phyloP scores from a whole-genome alignment of 2,797 vertebrate genomes.

The Hippopotamyrus pictus region DNA sequence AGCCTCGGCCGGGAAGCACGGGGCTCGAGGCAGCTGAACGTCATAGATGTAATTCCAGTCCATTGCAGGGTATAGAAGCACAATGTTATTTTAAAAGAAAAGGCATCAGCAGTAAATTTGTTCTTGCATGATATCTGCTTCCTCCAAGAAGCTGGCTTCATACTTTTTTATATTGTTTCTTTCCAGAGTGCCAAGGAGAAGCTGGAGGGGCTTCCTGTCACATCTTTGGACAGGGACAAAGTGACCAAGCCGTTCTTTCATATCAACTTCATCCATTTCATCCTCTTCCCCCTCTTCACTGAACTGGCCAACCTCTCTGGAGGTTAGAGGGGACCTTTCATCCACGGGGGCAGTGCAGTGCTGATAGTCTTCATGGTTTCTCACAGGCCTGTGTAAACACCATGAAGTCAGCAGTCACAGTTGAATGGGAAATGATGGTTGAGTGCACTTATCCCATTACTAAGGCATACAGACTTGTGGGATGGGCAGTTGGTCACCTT shows the following conservation, averaged over 20 bases:
- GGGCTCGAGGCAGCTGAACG: background rate
- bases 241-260: conserved; percentile 70
- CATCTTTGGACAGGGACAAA: conserved; percentile 72
- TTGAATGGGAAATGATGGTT: background rate
- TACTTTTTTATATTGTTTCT: background rate
- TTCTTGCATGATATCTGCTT: background rate
- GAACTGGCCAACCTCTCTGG: conserved; percentile 66
- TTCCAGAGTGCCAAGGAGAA: conserved; percentile 69
- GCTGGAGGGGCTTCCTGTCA: conserved; percentile 68
- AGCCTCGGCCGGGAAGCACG: background rate
- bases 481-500: background rate
- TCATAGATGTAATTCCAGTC: background rate
- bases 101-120: background rate
- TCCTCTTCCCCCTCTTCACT: conserved; percentile 66
- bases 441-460: background rate
- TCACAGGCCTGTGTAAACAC: background rate
- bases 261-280: conserved; percentile 69
- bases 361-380: background rate
- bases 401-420: background rate
- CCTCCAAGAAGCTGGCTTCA: background rate
- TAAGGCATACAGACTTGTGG: background rate
- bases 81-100: background rate
- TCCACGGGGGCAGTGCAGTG: background rate
- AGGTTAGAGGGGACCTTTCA: conserved; percentile 44
- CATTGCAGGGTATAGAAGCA: background rate